A percentile compares a stretch with the other conserved stretches of the same genome.
These are phyloP conservation scores for Piprites chloris DNA, from an alignment of 2,113 vertebrate species.

Conservation along the genomic window DNA sequence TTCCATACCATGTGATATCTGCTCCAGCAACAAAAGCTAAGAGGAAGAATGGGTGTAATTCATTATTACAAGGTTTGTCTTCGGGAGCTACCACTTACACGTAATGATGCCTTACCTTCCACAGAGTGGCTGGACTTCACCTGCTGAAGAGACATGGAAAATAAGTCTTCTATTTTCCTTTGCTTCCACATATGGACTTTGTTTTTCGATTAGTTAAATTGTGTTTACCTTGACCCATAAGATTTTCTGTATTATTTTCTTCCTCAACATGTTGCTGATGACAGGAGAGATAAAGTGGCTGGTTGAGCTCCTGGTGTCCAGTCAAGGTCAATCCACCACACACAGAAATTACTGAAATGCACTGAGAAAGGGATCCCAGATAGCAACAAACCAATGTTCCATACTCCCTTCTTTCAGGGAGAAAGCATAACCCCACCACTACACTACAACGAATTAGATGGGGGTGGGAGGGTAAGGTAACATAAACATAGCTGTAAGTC, in stretches of 20 bases:
- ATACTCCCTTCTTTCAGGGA: neutral
- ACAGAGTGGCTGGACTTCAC: neutral
- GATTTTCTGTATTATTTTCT: neutral
- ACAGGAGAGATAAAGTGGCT: neutral
- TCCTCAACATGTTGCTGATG: neutral
- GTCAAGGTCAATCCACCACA: neutral
- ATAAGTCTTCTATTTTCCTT: neutral
- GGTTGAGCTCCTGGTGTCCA: neutral
- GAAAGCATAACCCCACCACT: neutral
- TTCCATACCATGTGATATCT: neutral
- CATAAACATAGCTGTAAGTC: neutral
- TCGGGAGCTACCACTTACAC: neutral
- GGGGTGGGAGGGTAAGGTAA: accelerated
- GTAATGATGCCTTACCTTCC: neutral
- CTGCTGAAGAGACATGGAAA: neutral
- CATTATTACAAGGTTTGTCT: neutral
- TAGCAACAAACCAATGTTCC: neutral
- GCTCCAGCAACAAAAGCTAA: neutral
- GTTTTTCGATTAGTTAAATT: neutral
- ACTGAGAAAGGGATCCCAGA: neutral
- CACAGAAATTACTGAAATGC: neutral
- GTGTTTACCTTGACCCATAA: neutral
- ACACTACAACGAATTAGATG: neutral
- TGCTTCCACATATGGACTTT: neutral
- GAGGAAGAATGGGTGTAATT: neutral